Base-by-base conservation (phyloP, 35 echinoderm and acorn worm genomes). In the Apostichopus californicus region DNA sequence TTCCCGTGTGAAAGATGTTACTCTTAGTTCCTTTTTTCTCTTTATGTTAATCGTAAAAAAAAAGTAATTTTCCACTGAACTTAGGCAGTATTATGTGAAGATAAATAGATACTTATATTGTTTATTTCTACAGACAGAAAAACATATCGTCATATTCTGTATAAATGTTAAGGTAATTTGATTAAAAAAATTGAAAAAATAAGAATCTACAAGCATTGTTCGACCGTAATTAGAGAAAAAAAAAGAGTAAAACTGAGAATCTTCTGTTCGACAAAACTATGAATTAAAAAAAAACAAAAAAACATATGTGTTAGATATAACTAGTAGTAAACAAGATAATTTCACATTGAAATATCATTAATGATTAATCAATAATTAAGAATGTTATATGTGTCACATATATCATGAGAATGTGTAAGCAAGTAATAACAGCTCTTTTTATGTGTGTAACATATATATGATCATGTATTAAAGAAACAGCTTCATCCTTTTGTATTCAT, bases 301-400 rank as follows among this genome's bases (percentile, higher is more conserved):
- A 22, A 18, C 21, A 18, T 7, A 14, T 75, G 71, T 75, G 24
- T 75, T 75, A 75, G 71, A 18, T 75, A 75, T 22, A 20, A 75
- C 71, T 18, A 75, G 21, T 75, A 75, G 71, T 75, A 75, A 75
- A 22, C 58, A 61, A 18, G 71, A 75, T 75, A 75, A 75, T 75
- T 75, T 75, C 71, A 75, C 18, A 75, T 75, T 75, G 71, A 75
- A 75, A 14, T 75, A 75, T n/a, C 20, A 75, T 18, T 75, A 75
- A 75, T 75, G 6, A 75, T 18, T 75, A 75, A 75, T 75, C 71
- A 18, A 75, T 75, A 75, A 75, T 18, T 18, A 75, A n/a, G 7
- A 85, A 58, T 85, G 81, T 85, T 85, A 85, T 85, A 85, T 85
- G 81, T 85, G 81, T 85, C 21, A 85, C 81, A 85, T 85, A 85